Evolutionary conservation across 2,113 vertebrate genomes (phyloP), one percentile per base, ranked within the genome.

Genomic region (Chlamydotis undulata): DNA sequence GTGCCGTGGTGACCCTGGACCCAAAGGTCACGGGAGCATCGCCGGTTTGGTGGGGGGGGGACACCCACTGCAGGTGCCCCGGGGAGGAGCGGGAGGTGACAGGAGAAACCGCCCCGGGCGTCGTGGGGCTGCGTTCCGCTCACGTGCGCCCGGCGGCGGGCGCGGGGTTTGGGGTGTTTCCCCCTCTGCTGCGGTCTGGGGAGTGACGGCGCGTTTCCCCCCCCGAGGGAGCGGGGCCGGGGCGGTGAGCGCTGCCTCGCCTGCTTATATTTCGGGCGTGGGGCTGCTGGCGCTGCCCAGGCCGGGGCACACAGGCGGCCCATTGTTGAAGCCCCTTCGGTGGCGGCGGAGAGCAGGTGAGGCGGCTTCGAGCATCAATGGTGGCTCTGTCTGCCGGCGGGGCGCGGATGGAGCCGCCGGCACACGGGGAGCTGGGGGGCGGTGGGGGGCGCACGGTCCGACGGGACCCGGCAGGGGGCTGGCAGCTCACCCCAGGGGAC

Each of bases 231-330:
- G 64, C 50, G 29, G 82, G 85, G 91, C 69, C 5, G 74, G 92
- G 64, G 33, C 53, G 77, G 78, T 90, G 73, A 95, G 67, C 35
- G 84, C 85, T 41, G 70, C 92, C 94, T 55, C 24, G 60, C 12
- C 94, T 70, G 90, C 90, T 96, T 97, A 94, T 97, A 96, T 97
- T 96, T 93, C 95, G 95, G 92, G 89, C 26, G 91, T 28, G 63
- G 93, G 92, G 71, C 82, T 91, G 84, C 59, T 75, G 84, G 95
- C 93, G 91, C 82, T 85, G 91, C 90, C 90, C 93, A 37, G 71
- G 85, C 91, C 94, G 93, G 94, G 95, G 92, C 94, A 95, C 81
- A 94, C 92, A 96, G 92, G 50, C 64, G 75, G 47, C 87, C 91
- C 90, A 93, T 97, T 96, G 95, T 95, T 87, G 93, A 57, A 94